Evolutionary conservation across 2,113 vertebrate species (phyloP).

Genomic region (Synchiropus splendidus): DNA sequence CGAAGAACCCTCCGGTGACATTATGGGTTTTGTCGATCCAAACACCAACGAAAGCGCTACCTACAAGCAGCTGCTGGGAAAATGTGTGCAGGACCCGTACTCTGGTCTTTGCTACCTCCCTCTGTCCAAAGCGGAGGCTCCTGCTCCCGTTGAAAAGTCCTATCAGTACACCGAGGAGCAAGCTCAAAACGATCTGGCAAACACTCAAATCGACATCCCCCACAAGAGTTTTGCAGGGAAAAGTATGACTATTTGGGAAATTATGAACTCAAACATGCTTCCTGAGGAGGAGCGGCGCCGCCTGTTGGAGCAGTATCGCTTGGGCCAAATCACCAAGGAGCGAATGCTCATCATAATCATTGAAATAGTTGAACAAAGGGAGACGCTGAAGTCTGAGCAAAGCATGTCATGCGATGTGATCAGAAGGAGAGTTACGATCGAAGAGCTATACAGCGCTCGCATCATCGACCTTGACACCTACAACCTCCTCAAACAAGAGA

Average conservation of each 20-base stretch:
- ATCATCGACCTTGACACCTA: slow-evolving; percentile 78
- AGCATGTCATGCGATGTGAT: slow-evolving; percentile 76
- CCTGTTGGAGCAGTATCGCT: slow-evolving; percentile 83
- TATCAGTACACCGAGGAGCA: slow-evolving; percentile 80
- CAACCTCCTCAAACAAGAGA: slow-evolving; percentile 79
- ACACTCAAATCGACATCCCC: slow-evolving; percentile 81
- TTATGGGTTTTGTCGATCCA: slow-evolving; percentile 78
- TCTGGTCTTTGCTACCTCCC: slow-evolving; percentile 76
- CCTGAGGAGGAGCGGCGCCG: slow-evolving; percentile 75
- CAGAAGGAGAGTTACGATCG: slow-evolving; percentile 75
- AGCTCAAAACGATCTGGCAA: slow-evolving; percentile 76
- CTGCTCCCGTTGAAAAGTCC: slow-evolving; percentile 63
- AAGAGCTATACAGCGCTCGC: slow-evolving; percentile 68
- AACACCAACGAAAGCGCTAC: slow-evolving; percentile 75
- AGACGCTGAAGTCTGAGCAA: slow-evolving; percentile 75
- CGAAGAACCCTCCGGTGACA: slow-evolving; percentile 70
- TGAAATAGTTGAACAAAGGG: slow-evolving; percentile 90
- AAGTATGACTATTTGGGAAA: slow-evolving; percentile 83
- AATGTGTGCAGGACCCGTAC: slow-evolving; percentile 75
- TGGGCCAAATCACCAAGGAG: slow-evolving; percentile 83
- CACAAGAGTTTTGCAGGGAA: slow-evolving; percentile 71
- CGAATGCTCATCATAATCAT: slow-evolving; percentile 94
- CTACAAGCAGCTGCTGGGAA: slow-evolving; percentile 76
- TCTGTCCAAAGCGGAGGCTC: slow-evolving; percentile 65
- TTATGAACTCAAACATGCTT: slow-evolving; percentile 87